Evolutionary conservation across 2,888 invertebrate species (phyloP), one percentile per base, ranked within the genome.

Genomic region (Panzeria rudis): DNA sequence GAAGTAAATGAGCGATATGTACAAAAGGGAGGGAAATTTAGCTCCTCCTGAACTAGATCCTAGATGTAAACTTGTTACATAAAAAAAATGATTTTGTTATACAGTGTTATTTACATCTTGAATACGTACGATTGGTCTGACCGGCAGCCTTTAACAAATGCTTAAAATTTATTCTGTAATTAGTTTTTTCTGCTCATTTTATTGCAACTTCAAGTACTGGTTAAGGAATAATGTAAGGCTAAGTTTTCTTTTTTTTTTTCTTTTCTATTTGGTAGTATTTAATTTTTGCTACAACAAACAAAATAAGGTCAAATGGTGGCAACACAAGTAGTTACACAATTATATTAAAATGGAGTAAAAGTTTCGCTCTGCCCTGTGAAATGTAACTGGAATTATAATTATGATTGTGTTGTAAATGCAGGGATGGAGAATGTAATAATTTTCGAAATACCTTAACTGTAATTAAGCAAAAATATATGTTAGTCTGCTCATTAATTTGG

Each of bases 281-380:
- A 54, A 47, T 41, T 54, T 71, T 23, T 47, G 25, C 4, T 66
- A n/a, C 20, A 56, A 47, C 71, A 73, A 32, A 66, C 56, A 69
- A 78, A 78, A 68, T 69, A 73, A 66, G 73, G 78, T 73, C 83
- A 83, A 77, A 59, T 59, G 64, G 20, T 64, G 38, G 64, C 56
- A 64, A 38, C 23, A 64, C n/a, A 72, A 82, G 52, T 68, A 81
- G 29, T 59, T 38, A 72, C 68, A 78, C 35, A 50, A 78, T 64
- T 47, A 52, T 15, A 68, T 68, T 41, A 47, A 25, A 56, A 61
- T 32, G 59, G 38, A 29, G 9, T 11, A 20, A 47, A 17, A 47
- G n/a, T n/a, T n/a, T n/a, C n/a, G n/a, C n/a, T n/a, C n/a, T n/a
- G n/a, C 1, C 13, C 44, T 32, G 4, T 9, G 29, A 20, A 29